Evolutionary conservation across 2,888 invertebrate species (phyloP), one percentile per base, ranked within the genome.

Genomic region (Apamea sordens): DNA sequence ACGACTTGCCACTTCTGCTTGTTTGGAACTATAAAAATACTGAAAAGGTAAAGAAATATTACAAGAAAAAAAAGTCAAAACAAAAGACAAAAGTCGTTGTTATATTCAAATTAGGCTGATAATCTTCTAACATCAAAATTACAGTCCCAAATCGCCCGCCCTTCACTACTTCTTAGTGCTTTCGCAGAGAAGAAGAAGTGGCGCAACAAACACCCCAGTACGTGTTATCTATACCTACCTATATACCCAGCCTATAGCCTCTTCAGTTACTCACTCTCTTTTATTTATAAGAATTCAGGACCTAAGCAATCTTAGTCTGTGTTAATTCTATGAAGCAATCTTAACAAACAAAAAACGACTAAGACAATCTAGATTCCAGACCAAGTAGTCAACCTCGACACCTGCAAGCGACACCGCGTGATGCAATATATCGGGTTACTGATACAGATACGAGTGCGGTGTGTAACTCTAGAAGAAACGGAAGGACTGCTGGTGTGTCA

Each of bases 401-500:
- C 92, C 89, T 91, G 93, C 90, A 94, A 92, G 91, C 91, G 91
- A 94, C 92, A 94, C 89, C 84, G 82, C 82, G 84, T 90, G 91
- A 89, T 89, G 91, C 84, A 90, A 90, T 77, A 83, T 87, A 88
- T 96, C 93, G 85, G 72, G 86, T 96, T 94, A 91, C 96, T 86
- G 92, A 89, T 91, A 95, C 91, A 93, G 94, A 95, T 94, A 93
- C 88, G 72, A 73, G 82, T 92, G 93, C 88, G 91, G 93, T 92
- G 88, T 91, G 95, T 90, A 96, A 96, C 91, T 82, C 91, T 89
- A 96, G 91, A 86, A 94, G 93, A 93, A 95, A 93, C 95, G 95
- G 95, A 96, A 95, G 93, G 93, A 91, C 92, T 91, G 73, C 32
- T 78, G 73, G 41, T n/a, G 77, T 79, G 74, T 36, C 47, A 41